Conservation (phyloP, 2,797 vertebrate species). For the Myripristis jacobus region DNA sequence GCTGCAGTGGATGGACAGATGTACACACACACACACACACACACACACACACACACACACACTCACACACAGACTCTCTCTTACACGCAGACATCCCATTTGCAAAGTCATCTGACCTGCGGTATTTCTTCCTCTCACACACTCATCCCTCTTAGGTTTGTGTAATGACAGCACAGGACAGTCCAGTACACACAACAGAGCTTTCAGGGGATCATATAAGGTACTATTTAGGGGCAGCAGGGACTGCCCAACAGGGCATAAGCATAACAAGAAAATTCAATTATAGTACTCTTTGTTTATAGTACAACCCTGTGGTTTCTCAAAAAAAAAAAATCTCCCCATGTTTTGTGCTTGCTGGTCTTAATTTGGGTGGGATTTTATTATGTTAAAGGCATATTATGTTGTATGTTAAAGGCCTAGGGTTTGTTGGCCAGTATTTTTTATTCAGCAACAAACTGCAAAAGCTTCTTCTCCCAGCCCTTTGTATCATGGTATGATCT, state of each 20-base stretch:
- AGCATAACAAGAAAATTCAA: slow-evolving; percentile 45
- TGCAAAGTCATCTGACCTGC: slow-evolving; percentile 1
- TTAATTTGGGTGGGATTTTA: slow-evolving; percentile 44
- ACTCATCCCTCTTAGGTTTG: slow-evolving; percentile 23
- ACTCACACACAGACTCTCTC: no score
- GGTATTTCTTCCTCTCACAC: neutral
- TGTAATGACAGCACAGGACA: slow-evolving; percentile 30
- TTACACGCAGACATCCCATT: no score
- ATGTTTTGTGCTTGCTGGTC: slow-evolving; percentile 26
- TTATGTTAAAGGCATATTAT: slow-evolving; percentile 16
- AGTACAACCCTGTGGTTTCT: slow-evolving; percentile 45
- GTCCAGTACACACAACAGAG: slow-evolving; percentile 3
- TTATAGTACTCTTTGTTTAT: slow-evolving; percentile 55
- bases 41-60: neutral
- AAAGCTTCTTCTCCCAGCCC: slow-evolving; percentile 5
- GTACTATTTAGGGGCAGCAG: slow-evolving; percentile 44
- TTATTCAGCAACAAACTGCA: slow-evolving; percentile 20
- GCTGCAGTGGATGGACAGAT: slow-evolving; percentile 40
- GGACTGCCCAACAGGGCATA: slow-evolving; percentile 22
- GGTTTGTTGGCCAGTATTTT: slow-evolving; percentile 30
- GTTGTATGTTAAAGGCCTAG: slow-evolving; percentile 25
- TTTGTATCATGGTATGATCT: neutral
- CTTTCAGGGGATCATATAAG: slow-evolving; percentile 30
- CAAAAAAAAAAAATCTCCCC: slow-evolving; percentile 46
- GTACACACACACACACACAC: slow-evolving; percentile 6